Percentiles rank a stretch among this genome's conserved stretches.
Evolutionary conservation across 2,797 vertebrate genomes (phyloP).

Genomic region (Microcaecilia unicolor): DNA sequence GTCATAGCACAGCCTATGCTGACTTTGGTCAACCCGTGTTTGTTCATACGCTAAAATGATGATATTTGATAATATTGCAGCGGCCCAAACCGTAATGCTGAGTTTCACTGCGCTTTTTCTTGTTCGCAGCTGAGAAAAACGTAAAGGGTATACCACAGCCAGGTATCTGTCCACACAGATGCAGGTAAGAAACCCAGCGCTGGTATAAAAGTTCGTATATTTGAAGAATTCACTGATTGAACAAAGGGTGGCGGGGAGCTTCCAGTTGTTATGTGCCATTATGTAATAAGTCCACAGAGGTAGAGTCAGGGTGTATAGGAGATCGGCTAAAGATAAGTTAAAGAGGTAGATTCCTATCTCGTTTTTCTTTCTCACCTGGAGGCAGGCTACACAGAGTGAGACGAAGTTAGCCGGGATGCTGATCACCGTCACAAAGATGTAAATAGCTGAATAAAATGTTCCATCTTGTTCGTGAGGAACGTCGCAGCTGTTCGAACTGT

Average conservation of each 20-base stretch:
- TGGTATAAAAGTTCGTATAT: conserved; percentile 78
- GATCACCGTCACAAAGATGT: conserved; percentile 54
- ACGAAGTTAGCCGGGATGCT: conserved; percentile 68
- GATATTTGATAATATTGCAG: conserved; percentile 57
- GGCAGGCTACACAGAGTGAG: conserved; percentile 65
- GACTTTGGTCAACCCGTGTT: conserved; percentile 21
- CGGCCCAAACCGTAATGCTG: conserved; percentile 56
- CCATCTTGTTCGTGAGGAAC: conserved; percentile 24
- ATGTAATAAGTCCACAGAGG: conserved; percentile 72
- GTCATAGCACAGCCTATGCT: conserved; percentile 59
- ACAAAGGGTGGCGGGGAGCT: conserved; percentile 43
- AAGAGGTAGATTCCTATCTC: conserved; percentile 78
- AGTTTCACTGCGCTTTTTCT: conserved; percentile 46
- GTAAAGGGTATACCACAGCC: conserved; percentile 74
- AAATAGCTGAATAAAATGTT: conserved; percentile 55
- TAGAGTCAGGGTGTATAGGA: conserved; percentile 61
- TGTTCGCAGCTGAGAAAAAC: conserved; percentile 52
- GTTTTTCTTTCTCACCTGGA: conserved; percentile 70
- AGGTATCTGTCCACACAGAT: conserved; percentile 75
- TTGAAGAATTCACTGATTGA: conserved; percentile 53
- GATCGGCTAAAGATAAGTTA: conserved; percentile 73
- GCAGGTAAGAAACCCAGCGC: conserved; percentile 71
- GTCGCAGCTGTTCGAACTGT: conserved; percentile 32
- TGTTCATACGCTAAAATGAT: conserved; percentile 47
- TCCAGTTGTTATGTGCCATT: conserved; percentile 60